phyloP scores from a whole-genome alignment of 2,113 vertebrate genomes.

The Nycticebus coucang region DNA sequence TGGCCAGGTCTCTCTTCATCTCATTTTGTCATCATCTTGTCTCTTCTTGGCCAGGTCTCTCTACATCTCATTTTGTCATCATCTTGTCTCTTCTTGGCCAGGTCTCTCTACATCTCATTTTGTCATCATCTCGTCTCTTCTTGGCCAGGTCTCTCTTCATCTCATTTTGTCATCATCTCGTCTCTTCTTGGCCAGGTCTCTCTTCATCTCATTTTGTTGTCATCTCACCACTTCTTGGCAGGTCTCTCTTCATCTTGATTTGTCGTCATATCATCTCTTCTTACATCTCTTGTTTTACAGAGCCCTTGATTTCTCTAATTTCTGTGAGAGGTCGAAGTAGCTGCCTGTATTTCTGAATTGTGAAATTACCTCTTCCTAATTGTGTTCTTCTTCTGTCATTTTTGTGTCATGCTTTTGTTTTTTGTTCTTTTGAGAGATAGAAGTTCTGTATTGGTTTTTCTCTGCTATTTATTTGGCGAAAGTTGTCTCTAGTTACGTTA shows the following conservation, averaged over 20 bases:
- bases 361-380: not conserved
- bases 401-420: not conserved
- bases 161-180: too few relatives aligned
- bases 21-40: not conserved
- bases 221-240: too few relatives aligned
- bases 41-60: not conserved
- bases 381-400: not conserved
- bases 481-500: not conserved
- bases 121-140: too few relatives aligned
- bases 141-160: too few relatives aligned
- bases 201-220: too few relatives aligned
- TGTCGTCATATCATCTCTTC: not conserved
- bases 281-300: not conserved
- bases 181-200: too few relatives aligned
- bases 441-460: not conserved
- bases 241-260: not conserved
- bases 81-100: not conserved
- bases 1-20: not conserved
- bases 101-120: too few relatives aligned
- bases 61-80: not conserved
- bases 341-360: not conserved
- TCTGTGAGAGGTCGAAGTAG: not conserved
- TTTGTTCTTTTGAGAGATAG: not conserved
- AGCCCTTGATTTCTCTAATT: slow-evolving; percentile 5
- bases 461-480: not conserved